Evolutionary conservation across 2,888 invertebrate genomes (phyloP).

Genomic region (Leucania comma): DNA sequence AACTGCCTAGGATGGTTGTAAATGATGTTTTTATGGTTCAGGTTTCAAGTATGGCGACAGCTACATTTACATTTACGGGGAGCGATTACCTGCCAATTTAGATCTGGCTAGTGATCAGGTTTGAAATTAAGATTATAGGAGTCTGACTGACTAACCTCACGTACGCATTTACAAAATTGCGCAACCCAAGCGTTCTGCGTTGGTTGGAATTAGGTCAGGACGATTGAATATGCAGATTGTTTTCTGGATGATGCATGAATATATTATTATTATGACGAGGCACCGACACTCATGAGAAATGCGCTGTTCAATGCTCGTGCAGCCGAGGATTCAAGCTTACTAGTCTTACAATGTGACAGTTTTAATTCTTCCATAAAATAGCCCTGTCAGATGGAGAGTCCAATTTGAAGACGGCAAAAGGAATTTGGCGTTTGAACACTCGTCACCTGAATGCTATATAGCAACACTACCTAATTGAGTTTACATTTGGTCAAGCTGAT

Average conservation of each 20-base stretch:
- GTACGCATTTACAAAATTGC: constrained; percentile 40
- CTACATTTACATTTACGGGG: too few species aligned
- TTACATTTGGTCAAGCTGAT: constrained; percentile 25
- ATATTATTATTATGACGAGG: too few species aligned
- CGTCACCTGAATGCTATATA: constrained; percentile 1
- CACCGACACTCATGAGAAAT: too few species aligned
- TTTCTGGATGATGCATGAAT: constrained; percentile 16
- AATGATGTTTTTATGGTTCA: neutral
- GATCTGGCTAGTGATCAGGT: constrained; percentile 8
- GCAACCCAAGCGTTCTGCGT: constrained; percentile 7
- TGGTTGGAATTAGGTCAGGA: constrained; percentile 23
- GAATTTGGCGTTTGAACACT: neutral
- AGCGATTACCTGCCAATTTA: neutral
- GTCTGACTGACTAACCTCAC: constrained; percentile 29
- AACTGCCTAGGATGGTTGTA: neutral
- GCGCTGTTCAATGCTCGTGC: neutral
- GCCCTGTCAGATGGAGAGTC: neutral
- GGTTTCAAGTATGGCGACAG: neutral
- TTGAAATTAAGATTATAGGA: neutral
- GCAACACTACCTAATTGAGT: constrained; percentile 25
- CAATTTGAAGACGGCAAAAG: neutral
- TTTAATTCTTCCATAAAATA: neutral
- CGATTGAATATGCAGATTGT: neutral
- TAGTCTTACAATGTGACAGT: too few species aligned
- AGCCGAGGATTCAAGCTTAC: neutral